Percentiles rank a stretch among this genome's conserved stretches.
Conservation (phyloP, 2,888 invertebrate species). For the Xestia sexstrigata region DNA sequence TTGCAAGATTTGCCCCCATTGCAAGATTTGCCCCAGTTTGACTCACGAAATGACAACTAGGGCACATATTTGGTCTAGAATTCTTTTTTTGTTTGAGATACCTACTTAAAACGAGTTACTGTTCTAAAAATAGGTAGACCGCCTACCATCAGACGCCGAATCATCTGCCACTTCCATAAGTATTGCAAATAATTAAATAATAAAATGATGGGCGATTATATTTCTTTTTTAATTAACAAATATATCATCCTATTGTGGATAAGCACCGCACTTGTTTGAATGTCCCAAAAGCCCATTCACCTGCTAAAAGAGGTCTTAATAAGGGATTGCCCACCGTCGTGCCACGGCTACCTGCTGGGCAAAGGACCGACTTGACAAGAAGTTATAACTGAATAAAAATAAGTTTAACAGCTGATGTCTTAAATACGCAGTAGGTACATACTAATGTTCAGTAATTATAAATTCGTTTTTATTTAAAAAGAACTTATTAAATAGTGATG, state of each 20-base stretch:
- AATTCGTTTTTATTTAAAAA: conserved; percentile 7
- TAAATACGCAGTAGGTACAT: conserved; percentile 2
- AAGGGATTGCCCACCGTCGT: conserved; percentile 42
- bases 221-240: conserved; percentile 40
- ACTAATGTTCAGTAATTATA: conserved; percentile 9
- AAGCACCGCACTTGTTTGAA: conserved; percentile 28
- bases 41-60: too few species aligned
- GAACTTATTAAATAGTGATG: conserved; percentile 2
- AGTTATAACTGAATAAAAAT: conserved; percentile 33
- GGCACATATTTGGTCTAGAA: neutral
- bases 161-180: conserved; percentile 27
- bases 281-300: conserved; percentile 41
- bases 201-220: neutral
- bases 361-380: conserved; percentile 2
- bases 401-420: conserved; percentile 40
- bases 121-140: neutral
- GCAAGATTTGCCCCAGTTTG: too few species aligned
- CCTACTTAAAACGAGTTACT: neutral
- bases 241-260: conserved; percentile 11
- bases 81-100: neutral
- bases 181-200: conserved; percentile 16
- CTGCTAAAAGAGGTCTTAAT: conserved; percentile 51
- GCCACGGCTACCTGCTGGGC: conserved; percentile 53
- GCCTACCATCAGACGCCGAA: neutral
- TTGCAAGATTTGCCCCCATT: too few species aligned